A percentile compares a stretch with the other conserved stretches of the same genome.
These are phyloP conservation scores for Chrysolina haemoptera DNA, from an alignment of 2,888 invertebrate genomes.

Conservation along the genomic window DNA sequence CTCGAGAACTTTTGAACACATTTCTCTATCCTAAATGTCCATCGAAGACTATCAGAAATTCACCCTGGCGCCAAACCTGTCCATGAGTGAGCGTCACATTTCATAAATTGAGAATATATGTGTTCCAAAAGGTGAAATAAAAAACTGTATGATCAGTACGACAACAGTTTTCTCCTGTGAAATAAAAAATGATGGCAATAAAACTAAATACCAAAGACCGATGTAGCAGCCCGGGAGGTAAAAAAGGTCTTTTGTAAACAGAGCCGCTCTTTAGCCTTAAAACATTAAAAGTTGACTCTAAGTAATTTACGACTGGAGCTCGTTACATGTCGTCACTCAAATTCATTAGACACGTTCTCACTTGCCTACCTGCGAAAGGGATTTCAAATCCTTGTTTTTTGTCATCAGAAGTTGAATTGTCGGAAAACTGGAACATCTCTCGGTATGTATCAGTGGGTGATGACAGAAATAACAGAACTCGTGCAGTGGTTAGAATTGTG, in stretches of 20 bases:
- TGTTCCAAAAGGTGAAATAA: neutral
- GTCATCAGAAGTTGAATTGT: neutral
- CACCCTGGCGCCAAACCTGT: no score
- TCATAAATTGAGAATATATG: conserved; percentile 11
- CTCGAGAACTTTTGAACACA: no score
- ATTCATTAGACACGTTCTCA: conserved; percentile 43
- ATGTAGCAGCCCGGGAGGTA: conserved; percentile 45
- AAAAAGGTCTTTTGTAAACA: conserved; percentile 50
- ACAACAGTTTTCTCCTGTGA: conserved; percentile 15
- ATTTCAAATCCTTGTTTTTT: neutral
- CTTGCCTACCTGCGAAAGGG: conserved; percentile 35
- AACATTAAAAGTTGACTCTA: conserved; percentile 58
- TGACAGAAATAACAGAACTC: no score
- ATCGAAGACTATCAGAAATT: no score
- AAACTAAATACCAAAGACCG: conserved; percentile 40
- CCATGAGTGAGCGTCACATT: neutral
- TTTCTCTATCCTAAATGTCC: no score
- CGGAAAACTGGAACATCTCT: neutral
- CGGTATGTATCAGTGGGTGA: no score
- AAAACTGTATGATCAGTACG: conserved; percentile 20
- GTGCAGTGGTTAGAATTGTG: no score
- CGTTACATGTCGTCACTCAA: conserved; percentile 57
- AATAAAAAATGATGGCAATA: conserved; percentile 43
- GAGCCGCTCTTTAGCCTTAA: conserved; percentile 53
- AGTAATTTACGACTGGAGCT: conserved; percentile 55